Percentiles rank a stretch among this genome's conserved stretches.
These are phyloP conservation scores for Cerceris ruficornis DNA, from an alignment of 2,888 invertebrate genomes.

Conservation along the genomic window DNA sequence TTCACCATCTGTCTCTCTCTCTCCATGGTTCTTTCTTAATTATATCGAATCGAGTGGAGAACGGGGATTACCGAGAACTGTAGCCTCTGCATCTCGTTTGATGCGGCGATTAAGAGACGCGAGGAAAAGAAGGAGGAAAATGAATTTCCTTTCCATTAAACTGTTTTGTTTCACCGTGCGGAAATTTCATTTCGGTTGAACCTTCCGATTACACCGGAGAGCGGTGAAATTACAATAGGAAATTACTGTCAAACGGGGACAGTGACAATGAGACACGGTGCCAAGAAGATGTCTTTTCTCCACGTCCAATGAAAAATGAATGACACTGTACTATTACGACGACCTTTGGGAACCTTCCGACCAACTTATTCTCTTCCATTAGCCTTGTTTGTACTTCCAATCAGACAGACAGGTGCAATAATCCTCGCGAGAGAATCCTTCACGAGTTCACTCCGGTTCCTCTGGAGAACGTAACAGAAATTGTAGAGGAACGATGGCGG, in stretches of 20 bases:
- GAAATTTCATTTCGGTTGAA: background rate
- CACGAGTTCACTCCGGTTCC: background rate
- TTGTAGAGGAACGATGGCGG: constrained; percentile 18
- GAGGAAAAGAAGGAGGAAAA: too few relatives aligned
- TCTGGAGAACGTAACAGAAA: constrained; percentile 17
- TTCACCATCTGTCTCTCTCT: background rate
- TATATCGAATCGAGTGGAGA: constrained; percentile 1
- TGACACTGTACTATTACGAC: too few relatives aligned
- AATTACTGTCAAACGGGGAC: too few relatives aligned
- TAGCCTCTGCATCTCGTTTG: background rate
- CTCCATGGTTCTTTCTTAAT: background rate
- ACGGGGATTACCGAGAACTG: background rate
- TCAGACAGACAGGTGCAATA: constrained; percentile 14
- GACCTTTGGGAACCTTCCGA: background rate
- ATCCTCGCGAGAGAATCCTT: constrained; percentile 13
- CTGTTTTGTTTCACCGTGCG: background rate
- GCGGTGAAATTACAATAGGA: background rate
- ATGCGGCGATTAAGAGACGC: too few relatives aligned
- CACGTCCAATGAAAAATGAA: too few relatives aligned
- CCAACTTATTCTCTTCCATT: constrained; percentile 35
- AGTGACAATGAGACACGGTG: too few relatives aligned
- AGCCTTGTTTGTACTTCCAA: constrained; percentile 32
- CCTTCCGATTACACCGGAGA: background rate
- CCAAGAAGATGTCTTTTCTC: too few relatives aligned
- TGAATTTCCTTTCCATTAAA: background rate